These are phyloP conservation scores for Lates calcarifer DNA, from an alignment of 2,113 vertebrate species.

Conservation along the genomic window DNA sequence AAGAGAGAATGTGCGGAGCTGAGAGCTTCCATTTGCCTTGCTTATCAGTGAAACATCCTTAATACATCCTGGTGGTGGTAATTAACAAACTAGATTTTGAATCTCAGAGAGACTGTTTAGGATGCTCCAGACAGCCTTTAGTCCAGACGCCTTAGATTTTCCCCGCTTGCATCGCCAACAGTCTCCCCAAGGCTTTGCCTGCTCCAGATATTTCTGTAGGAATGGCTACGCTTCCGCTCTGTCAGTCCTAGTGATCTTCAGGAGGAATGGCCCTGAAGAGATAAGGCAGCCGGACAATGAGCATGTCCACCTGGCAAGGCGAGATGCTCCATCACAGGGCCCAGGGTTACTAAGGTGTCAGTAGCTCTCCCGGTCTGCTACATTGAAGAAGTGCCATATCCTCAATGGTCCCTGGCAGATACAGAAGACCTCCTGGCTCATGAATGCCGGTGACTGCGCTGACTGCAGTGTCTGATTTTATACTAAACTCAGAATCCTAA, in stretches of 20 bases:
- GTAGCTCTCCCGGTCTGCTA: conserved; percentile 31
- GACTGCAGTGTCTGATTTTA: conserved; percentile 48
- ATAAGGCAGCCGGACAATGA: conserved; percentile 79
- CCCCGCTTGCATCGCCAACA: conserved; percentile 32
- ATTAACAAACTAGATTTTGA: conserved; percentile 50
- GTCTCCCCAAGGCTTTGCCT: conserved; percentile 36
- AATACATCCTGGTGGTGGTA: conserved; percentile 35
- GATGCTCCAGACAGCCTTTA: conserved; percentile 45
- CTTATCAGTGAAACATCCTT: conserved; percentile 34
- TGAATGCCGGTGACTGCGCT: conserved; percentile 7
- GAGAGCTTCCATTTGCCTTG: conserved; percentile 23
- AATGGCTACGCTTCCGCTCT: conserved; percentile 48
- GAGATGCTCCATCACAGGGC: conserved; percentile 71
- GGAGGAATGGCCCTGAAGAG: conserved; percentile 72
- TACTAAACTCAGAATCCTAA: conserved; percentile 21
- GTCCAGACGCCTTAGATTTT: conserved; percentile 41
- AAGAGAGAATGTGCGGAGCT: background rate
- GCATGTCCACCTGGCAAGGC: conserved; percentile 66
- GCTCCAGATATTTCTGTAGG: conserved; percentile 58
- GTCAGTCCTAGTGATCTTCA: conserved; percentile 72
- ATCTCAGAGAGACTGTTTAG: conserved; percentile 35
- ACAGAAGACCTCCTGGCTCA: conserved; percentile 46
- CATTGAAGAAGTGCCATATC: conserved; percentile 54
- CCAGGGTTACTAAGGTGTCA: conserved; percentile 64
- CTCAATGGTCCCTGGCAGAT: conserved; percentile 61